Base-by-base conservation (phyloP, 2,113 vertebrate genomes). In the Hyla sarda region DNA sequence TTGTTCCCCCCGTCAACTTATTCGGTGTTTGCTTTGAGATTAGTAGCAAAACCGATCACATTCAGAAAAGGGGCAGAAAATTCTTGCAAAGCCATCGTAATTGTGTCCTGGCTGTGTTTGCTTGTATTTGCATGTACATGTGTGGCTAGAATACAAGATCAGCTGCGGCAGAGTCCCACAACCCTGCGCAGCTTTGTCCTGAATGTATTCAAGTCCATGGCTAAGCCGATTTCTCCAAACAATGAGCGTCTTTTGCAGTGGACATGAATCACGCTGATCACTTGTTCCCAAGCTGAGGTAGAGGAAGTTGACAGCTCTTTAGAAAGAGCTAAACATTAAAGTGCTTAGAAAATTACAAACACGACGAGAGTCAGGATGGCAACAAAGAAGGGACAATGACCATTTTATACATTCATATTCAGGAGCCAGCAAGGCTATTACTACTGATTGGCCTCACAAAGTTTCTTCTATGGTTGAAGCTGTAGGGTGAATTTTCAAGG, bases 191-290 rank as follows among this genome's bases (percentile, higher is more conserved):
- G 92, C 90, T 93, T 87, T 91, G 92, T 85, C 69, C 90, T 85
- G 79, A 89, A 91, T 92, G 92, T 93, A 93, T 94, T 94, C 93
- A 93, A 89, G 91, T 89, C 93, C 92, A 93, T 91, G 87, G 92
- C 87, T 90, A 90, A 93, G 88, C 93, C 89, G 91, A 94, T 94
- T 95, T 95, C 92, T 91, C 89, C 86, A 83, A 96, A 97, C 95
- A 96, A 97, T 94, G 92, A 93, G 86, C 89, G 92, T 95, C 95
- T 95, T 92, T 93, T 94, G 93, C 91, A 93, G 92, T 91, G 93
- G 90, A 87, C 92, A 95, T 96, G 95, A 96, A 95, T 95, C 93
- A 92, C 88, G 88, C 91, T 95, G 93, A 92, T 93, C 96, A 93
- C 93, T 92, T 92, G 87, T 92, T 89, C 92, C 93, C 93, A 89